Conservation (phyloP, 2,888 invertebrate species). For the Ophion ellenae region DNA sequence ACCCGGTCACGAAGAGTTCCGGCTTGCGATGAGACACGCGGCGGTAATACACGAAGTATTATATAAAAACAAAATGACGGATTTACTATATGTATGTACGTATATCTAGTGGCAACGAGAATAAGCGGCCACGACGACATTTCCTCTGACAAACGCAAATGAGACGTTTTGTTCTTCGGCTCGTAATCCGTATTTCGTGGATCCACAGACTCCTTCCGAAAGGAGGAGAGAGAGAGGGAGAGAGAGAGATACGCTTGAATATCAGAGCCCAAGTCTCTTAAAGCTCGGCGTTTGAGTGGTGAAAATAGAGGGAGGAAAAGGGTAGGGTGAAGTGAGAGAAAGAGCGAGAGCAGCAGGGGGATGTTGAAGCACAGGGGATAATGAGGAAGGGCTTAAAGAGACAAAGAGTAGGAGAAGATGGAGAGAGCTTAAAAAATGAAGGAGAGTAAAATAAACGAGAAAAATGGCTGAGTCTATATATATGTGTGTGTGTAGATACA, state of each 20-base stretch:
- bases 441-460: constrained; percentile 36
- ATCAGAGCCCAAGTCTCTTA: not conserved
- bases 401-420: constrained; percentile 3
- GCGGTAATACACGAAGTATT: not conserved
- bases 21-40: not conserved
- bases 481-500: not conserved
- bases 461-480: constrained; percentile 27
- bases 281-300: constrained; percentile 1
- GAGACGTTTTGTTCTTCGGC: constrained; percentile 2
- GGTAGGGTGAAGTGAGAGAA: not conserved
- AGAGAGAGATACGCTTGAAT: too few relatives aligned
- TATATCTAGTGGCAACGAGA: not conserved
- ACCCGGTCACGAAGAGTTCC: not conserved
- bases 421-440: constrained; percentile 33
- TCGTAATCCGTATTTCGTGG: not conserved
- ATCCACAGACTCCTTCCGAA: not conserved
- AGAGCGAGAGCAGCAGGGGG: not conserved
- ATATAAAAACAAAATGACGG: not conserved
- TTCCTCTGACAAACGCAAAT: not conserved
- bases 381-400: constrained; percentile 10
- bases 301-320: constrained; percentile 23
- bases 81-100: not conserved
- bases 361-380: constrained; percentile 13
- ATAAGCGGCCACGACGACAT: not conserved
- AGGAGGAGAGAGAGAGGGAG: too few relatives aligned